Evolutionary conservation across 2,888 invertebrate genomes (phyloP), one percentile per base, ranked within the genome.

Genomic region (Polyploca ridens): DNA sequence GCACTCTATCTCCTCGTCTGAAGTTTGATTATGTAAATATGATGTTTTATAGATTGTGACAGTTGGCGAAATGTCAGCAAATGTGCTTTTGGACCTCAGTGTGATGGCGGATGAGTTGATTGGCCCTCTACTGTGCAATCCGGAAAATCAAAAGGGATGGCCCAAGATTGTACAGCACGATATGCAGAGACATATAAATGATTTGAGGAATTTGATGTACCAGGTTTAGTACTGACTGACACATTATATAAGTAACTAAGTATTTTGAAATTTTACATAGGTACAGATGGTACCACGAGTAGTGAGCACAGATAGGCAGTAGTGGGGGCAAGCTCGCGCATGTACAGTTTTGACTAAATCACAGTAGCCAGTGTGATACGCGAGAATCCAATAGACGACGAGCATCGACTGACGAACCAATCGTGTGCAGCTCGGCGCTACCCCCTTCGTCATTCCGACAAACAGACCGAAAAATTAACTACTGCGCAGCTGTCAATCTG

Each of bases 11-110:
- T n/a, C n/a, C n/a, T n/a, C n/a, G n/a, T n/a, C 4, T 14, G 8
- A 41, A 13, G 44, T 44, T 11, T 44, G 11, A 13, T 13, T 13
- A 13, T 2, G 3, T 13, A 44, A 14, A 44, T 44, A 14, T 46
- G 33, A 33, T 6, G 5, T 63, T 33, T 72, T 72, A 46, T 72
- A 95, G 88, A 81, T 94, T 0, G 79, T 97, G 3, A 94, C 96
- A 68, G 94, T 96, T 63, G 97, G 97, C 0, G 97, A 97, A 81
- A 92, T 97, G 82, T 95, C 96, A 1, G 95, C 96, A 2, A 96
- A 96, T 79, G 95, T 96, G 0, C 87, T 97, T 10, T 96, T 96
- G 75, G 97, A 97, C 80, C 83, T 97, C 7, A 94, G 95, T 6
- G 93, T 96, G 3, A 87, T 97, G 70, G 95, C 97, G 1, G 96